Base-by-base conservation (phyloP, 2,888 invertebrate genomes). In the Ophion ventricosus region DNA sequence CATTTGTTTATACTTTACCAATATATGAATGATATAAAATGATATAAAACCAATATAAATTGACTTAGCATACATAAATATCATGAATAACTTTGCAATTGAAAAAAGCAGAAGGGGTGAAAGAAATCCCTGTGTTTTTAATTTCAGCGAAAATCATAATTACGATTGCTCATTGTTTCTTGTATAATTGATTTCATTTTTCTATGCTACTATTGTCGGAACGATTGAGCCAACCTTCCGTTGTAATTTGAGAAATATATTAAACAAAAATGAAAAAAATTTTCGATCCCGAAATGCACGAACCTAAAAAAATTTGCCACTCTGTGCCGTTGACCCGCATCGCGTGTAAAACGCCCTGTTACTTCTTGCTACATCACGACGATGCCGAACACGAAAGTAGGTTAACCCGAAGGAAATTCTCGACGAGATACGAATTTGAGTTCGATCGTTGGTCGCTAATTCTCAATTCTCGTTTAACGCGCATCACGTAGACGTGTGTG, bases 381-480 rank as follows among this genome's bases (percentile, higher is more conserved):
- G 43, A 20, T 57, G 26, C 56, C 20, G 7, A 69, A 54, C 43
- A 26, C 43, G 56, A 40, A 74, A 79, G 73, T 74, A 56, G 73
- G 57, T 78, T 81, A 49, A 78, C 66, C 49, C 40, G n/a, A 72
- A n/a, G 56, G 57, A 54, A 75, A 75, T 73, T 73, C 59, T 56
- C 49, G 64, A 43, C 14, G 25, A 56, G 70, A 26, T n/a, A 66
- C 66, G 66, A 66, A 66, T 66, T 66, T 10, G 43, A 43, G 23
- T 66, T 80, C 76, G 80, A 83, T 83, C 76, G 74, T 72, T 40
- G 78, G 64, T 64, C 70, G 67, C 74, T 84, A 82, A 84, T 82
- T 82, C 54, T 66, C 82, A 54, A 82, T 84, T 84, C 84, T 66
- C 84, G 75, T 84, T 84, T 72, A 82, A 78, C 79, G 79, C 69